Base-by-base conservation (phyloP, 2,888 invertebrate genomes). In the Metopia argyrocephala region DNA sequence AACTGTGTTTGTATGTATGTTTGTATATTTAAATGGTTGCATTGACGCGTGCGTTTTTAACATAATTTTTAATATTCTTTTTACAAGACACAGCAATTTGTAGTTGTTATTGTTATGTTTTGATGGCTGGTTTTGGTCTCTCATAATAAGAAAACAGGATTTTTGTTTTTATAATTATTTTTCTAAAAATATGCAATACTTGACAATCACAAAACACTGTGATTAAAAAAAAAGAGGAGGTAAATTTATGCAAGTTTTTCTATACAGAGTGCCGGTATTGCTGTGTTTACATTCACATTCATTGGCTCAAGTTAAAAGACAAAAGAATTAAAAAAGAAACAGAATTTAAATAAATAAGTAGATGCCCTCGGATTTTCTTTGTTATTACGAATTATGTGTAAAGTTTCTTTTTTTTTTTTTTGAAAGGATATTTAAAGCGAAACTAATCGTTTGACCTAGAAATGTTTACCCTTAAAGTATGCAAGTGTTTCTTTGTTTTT, bases 31-130 rank as follows among this genome's bases (percentile, higher is more conserved):
- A 38, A 66, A 54, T 54, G 45, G 69, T 73, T 74, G 73, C 61
- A 79, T 85, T 85, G 88, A 84, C 87, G 87, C 87, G 87, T 88
- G 87, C 88, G 89, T 87, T 86, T 85, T 87, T 88, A 85, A 86
- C 88, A 87, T 88, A 87, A 83, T 81, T 80, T 74, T 57, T 76
- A n/a, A 31, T 71, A 20, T 59, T 46, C 61, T 15, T 56, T 56
- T 27, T n/a, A 15, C 25, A 12, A 31, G 9, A 31, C 12, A 12
- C 31, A 12, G 50, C 62, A 59, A 28, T 46, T 56, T 66, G 52
- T 73, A 50, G 38, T 59, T 28, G 25, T 23, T 45, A 9, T 15
- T 38, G 9, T 38, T 12, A 38, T 38, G 15, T 38, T 38, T 38
- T n/a, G n/a, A n/a, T n/a, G n/a, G n/a, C n/a, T n/a, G 56, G 21